Evolutionary conservation across 2,888 invertebrate genomes (phyloP).

Genomic region (Megastigmus dorsalis): DNA sequence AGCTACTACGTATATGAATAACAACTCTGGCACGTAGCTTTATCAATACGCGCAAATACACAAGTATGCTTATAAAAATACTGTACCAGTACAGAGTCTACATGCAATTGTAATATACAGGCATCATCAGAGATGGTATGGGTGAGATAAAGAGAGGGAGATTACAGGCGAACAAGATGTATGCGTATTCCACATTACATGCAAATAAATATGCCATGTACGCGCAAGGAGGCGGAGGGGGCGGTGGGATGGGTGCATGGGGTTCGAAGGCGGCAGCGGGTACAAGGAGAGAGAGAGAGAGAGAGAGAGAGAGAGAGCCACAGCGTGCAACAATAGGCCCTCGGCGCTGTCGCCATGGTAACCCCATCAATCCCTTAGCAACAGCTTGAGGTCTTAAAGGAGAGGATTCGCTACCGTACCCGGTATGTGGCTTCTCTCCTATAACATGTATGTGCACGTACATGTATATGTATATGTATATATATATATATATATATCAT

Average conservation of each 20-base stretch:
- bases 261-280: slow-evolving; percentile 41
- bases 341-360: slow-evolving; percentile 70
- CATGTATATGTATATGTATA: background rate
- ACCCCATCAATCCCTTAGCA: slow-evolving; percentile 75
- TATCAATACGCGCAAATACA: too few species aligned
- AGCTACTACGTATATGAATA: too few species aligned
- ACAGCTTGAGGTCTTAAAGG: slow-evolving; percentile 74
- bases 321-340: slow-evolving; percentile 73
- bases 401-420: slow-evolving; percentile 68
- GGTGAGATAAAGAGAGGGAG: slow-evolving; percentile 3
- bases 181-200: slow-evolving; percentile 64
- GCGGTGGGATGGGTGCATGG: background rate
- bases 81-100: too few species aligned
- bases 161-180: slow-evolving; percentile 63
- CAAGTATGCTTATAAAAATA: too few species aligned
- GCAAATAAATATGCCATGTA: slow-evolving; percentile 73
- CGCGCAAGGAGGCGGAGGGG: slow-evolving; percentile 54
- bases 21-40: too few species aligned
- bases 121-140: too few species aligned
- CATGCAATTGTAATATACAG: too few species aligned
- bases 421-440: slow-evolving; percentile 18
- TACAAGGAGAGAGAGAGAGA: slow-evolving; percentile 24
- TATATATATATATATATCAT: slow-evolving; percentile 14
- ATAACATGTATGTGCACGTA: slow-evolving; percentile 23
- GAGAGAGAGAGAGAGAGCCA: slow-evolving; percentile 45